Evolutionary conservation across 2,888 invertebrate genomes (phyloP).

Genomic region (Holacanthella duospinosa): DNA sequence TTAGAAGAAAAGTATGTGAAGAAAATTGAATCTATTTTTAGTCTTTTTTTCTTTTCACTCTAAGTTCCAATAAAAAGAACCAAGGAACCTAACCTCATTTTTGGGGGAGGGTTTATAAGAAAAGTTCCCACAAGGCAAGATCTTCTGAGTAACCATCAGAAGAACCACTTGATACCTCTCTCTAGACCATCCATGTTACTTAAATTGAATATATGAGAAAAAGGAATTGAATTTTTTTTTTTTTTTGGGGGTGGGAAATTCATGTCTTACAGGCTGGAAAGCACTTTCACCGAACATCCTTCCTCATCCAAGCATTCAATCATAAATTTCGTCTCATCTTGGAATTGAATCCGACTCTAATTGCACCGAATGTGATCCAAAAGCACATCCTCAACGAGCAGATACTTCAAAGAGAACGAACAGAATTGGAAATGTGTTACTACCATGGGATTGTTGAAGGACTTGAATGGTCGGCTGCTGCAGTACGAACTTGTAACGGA

Average conservation of each 20-base stretch:
- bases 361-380: constrained; percentile 79
- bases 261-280: constrained; percentile 66
- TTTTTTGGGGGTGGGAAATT: too few species aligned
- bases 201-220: not conserved
- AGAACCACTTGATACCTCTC: too few species aligned
- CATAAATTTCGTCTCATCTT: constrained; percentile 91
- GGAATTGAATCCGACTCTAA: constrained; percentile 76
- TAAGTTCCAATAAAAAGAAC: too few species aligned
- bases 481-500: constrained; percentile 96
- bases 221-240: not conserved
- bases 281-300: constrained; percentile 86
- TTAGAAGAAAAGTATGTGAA: not conserved
- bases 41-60: too few species aligned
- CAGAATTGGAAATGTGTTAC: constrained; percentile 75
- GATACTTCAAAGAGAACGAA: constrained; percentile 53
- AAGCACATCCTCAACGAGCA: constrained; percentile 78
- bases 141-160: too few species aligned
- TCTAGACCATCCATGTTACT: too few species aligned
- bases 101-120: too few species aligned
- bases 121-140: too few species aligned
- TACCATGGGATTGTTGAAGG: constrained; percentile 96
- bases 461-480: constrained; percentile 90
- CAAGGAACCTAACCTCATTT: too few species aligned
- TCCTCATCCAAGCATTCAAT: constrained; percentile 92
- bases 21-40: not conserved